Percentiles rank a stretch among this genome's conserved stretches.
Conservation (phyloP, 2,797 vertebrate genomes). For the Lepidocolaptes lacrymiger region DNA sequence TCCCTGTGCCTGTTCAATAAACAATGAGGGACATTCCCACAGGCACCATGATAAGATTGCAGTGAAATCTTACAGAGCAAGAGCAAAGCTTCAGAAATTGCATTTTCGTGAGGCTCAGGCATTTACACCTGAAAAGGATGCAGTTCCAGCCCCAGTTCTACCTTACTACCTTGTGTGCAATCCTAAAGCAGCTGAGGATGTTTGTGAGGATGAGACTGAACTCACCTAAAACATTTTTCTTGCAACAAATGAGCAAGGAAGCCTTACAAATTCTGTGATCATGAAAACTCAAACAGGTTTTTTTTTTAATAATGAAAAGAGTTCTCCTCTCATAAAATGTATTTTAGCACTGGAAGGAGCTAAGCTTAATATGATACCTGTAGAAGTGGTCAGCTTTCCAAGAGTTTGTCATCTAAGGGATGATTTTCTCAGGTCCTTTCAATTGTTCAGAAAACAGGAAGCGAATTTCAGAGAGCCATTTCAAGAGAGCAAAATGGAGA, state of each 20-base stretch:
- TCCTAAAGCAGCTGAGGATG: neutral
- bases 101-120: neutral
- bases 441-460: slow-evolving; percentile 54
- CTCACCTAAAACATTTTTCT: neutral
- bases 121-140: neutral
- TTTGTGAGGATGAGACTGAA: neutral
- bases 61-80: neutral
- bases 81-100: neutral
- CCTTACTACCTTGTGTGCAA: neutral
- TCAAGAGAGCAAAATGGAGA: neutral
- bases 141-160: neutral
- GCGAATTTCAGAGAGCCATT: slow-evolving; percentile 31
- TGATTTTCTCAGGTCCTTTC: slow-evolving; percentile 39
- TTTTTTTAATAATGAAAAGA: too few relatives aligned
- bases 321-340: neutral
- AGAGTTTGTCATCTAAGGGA: slow-evolving; percentile 7
- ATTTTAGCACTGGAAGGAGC: neutral
- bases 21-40: neutral
- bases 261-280: neutral
- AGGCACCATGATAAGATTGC: neutral
- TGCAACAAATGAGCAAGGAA: neutral
- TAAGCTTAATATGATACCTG: neutral
- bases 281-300: neutral
- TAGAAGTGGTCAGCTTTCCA: neutral
- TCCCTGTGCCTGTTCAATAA: neutral